Base-by-base conservation (phyloP, 2,113 vertebrate species). In the Antigone vipio region DNA sequence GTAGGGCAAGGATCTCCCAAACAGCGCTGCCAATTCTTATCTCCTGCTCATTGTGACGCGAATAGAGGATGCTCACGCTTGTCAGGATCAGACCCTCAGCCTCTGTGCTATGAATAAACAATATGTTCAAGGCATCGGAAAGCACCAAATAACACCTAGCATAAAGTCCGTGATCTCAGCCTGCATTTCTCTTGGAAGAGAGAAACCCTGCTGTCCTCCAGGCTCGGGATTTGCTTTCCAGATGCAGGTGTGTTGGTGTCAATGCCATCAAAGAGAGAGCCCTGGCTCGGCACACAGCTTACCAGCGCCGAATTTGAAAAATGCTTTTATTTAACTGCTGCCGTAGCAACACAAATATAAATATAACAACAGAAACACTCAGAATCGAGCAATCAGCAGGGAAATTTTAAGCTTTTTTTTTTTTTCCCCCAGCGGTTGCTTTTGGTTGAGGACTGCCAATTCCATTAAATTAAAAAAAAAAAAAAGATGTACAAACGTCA, bases 291-390 rank as follows among this genome's bases (percentile, higher is more conserved):
- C 68, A 69, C 6, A 4, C 74, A 30, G 68, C 83, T 95, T 76
- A 95, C 90, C 93, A 90, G 40, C 19, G 79, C 89, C 85, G 84
- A 89, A 96, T 96, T 85, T 87, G 60, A 96, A 94, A 97, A 97
- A 75, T 40, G 64, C 60, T 93, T 92, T 94, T 93, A 95, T 91
- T 94, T 93, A 95, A 94, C 77, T 38, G 4, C 96, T 86, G 89
- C 96, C 94, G 95, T 94, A 97, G 97, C 95, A 96, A 97, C 97
- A 92, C 88, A 94, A 97, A 97, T 71, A 94, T n/a, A 97, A 97
- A 97, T 95, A 96, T 76, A 94, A 92, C 95, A 96, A 93, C 94
- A 85, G 91, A 69, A 66, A 93, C 52, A n/a, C 79, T 93, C 34
- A 0, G 8, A 94, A 96, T 30, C 0, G 3, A 89, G 91, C 93